phyloP scores from a whole-genome alignment of 2,888 invertebrate genomes.

The Chymomyza caudatula region DNA sequence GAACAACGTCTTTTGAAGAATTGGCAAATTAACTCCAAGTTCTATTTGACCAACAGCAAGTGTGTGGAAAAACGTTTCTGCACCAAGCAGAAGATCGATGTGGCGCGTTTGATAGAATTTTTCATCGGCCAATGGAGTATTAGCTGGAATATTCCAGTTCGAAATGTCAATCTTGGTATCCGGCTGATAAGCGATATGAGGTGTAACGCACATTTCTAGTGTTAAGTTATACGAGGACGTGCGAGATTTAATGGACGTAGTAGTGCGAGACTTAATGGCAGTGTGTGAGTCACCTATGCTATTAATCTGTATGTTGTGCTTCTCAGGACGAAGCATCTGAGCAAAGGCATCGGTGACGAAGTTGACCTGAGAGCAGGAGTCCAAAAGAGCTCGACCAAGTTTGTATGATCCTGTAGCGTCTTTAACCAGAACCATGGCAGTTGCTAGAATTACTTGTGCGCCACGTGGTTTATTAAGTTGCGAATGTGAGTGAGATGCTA shows the following conservation, averaged over 20 bases:
- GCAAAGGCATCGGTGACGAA: no score
- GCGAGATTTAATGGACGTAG: constrained; percentile 25
- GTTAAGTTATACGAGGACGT: constrained; percentile 20
- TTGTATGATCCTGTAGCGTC: constrained; percentile 8
- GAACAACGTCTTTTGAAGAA: constrained; percentile 33
- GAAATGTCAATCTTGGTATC: constrained; percentile 27
- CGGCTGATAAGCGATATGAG: constrained; percentile 43
- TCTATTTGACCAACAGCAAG: constrained; percentile 36
- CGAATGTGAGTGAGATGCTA: no score
- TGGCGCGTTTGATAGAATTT: constrained; percentile 28
- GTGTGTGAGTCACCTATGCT: neutral
- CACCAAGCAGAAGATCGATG: constrained; percentile 38
- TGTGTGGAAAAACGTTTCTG: constrained; percentile 29
- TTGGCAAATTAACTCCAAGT: constrained; percentile 26
- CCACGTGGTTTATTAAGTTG: no score
- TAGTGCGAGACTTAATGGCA: constrained; percentile 20
- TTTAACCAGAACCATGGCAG: constrained; percentile 28
- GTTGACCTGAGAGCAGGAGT: no score
- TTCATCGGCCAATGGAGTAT: constrained; percentile 32
- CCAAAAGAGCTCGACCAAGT: constrained; percentile 26
- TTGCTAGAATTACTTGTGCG: constrained; percentile 27
- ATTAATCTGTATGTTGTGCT: constrained; percentile 20
- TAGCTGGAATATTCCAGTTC: constrained; percentile 31
- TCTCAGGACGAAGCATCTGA: no score
- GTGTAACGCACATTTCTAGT: constrained; percentile 29